These are phyloP conservation scores for Tinea semifulvella DNA, from an alignment of 2,888 invertebrate genomes.

Conservation along the genomic window DNA sequence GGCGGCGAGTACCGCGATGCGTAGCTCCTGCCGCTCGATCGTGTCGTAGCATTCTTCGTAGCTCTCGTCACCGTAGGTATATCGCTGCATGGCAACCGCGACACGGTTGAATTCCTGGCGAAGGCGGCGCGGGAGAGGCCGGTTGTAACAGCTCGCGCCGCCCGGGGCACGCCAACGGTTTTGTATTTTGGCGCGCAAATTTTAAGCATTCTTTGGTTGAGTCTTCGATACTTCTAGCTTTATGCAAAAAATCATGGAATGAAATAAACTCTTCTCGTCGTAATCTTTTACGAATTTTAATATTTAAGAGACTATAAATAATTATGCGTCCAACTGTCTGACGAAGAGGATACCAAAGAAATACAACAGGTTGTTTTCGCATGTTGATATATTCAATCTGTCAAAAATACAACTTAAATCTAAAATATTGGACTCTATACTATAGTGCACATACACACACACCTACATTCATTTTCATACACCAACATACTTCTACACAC, in stretches of 20 bases:
- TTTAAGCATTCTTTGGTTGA: slow-evolving; percentile 2
- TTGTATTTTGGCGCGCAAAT: not conserved
- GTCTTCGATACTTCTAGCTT: slow-evolving; percentile 15
- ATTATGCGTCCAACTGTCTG: too few species aligned
- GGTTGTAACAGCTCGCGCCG: not conserved
- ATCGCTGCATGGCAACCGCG: not conserved
- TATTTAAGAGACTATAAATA: slow-evolving; percentile 18
- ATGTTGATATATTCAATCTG: too few species aligned
- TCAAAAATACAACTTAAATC: too few species aligned
- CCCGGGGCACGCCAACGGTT: not conserved
- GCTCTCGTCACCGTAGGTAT: not conserved
- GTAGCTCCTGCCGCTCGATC: not conserved
- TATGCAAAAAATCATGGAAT: slow-evolving; percentile 13
- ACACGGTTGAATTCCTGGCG: not conserved
- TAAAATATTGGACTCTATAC: too few species aligned
- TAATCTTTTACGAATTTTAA: slow-evolving; percentile 18
- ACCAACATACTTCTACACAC: too few species aligned
- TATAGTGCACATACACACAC: too few species aligned
- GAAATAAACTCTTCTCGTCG: slow-evolving; percentile 23
- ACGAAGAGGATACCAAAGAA: too few species aligned
- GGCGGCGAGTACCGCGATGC: not conserved
- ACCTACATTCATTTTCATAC: too few species aligned
- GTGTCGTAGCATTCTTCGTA: not conserved
- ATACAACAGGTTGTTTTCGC: too few species aligned
- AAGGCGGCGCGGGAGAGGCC: not conserved